These are phyloP conservation scores for Melinaea menophilus DNA, from an alignment of 2,888 invertebrate species.

Conservation along the genomic window DNA sequence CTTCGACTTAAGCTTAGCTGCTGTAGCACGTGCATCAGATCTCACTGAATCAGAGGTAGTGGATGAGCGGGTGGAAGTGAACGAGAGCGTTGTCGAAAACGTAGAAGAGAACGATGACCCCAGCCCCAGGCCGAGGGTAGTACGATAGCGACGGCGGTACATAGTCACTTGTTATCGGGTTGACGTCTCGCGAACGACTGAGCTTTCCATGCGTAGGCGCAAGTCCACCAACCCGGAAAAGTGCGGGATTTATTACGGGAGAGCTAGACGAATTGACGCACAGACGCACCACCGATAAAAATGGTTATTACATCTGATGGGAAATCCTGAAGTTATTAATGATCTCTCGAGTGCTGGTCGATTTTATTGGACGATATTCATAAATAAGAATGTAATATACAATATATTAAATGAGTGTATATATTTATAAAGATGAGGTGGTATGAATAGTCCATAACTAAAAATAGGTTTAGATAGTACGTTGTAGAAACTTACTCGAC, in stretches of 20 bases:
- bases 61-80: conserved; percentile 36
- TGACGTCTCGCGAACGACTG: conserved; percentile 58
- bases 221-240: conserved; percentile 62
- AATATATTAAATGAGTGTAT: not conserved
- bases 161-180: conserved; percentile 48
- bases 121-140: conserved; percentile 67
- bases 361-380: not conserved
- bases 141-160: conserved; percentile 73
- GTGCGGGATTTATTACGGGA: conserved; percentile 67
- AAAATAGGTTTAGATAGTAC: too few species aligned
- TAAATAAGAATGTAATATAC: not conserved
- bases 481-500: too few species aligned
- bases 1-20: conserved; percentile 72
- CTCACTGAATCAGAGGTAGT: conserved; percentile 58
- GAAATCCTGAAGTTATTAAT: conserved; percentile 15
- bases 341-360: conserved; percentile 4
- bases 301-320: conserved; percentile 16
- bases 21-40: conserved; percentile 69
- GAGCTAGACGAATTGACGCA: conserved; percentile 51
- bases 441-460: too few species aligned
- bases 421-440: too few species aligned
- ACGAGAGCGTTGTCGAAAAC: conserved; percentile 58
- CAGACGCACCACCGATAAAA: conserved; percentile 21
- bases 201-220: conserved; percentile 52
- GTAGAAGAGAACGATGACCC: conserved; percentile 68